phyloP scores from a whole-genome alignment of 2,113 vertebrate genomes.

The Alosa alosa region DNA sequence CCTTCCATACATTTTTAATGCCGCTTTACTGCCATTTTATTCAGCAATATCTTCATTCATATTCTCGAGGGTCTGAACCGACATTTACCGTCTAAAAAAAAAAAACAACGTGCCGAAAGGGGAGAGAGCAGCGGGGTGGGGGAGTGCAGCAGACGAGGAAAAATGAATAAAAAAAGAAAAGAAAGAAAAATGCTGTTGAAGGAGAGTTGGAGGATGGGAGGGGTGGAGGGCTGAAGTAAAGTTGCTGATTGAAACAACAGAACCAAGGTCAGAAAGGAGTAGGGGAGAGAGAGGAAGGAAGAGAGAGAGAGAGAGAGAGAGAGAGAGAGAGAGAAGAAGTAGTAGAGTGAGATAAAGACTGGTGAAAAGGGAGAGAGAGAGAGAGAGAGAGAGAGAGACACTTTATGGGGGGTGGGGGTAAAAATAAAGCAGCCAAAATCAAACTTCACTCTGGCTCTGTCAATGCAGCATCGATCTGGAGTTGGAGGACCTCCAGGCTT shows the following conservation, averaged over 20 bases:
- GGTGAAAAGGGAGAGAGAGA: background rate
- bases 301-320: conserved; percentile 3
- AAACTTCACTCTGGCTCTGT: background rate
- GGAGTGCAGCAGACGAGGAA: background rate
- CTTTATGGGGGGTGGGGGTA: background rate
- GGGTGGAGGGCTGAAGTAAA: background rate
- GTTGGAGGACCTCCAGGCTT: conserved; percentile 3
- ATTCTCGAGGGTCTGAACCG: background rate
- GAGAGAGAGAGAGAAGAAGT: background rate
- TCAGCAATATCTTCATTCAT: background rate
- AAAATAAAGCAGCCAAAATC: conserved; percentile 10
- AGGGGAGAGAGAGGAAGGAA: background rate
- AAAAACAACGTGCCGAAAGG: background rate
- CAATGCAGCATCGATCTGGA: conserved; percentile 22
- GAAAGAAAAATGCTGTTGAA: background rate
- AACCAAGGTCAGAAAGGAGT: conserved; percentile 24
- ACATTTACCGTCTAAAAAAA: background rate
- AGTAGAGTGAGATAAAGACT: no score
- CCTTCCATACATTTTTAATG: background rate
- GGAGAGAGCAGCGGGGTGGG: background rate
- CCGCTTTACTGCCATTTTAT: background rate
- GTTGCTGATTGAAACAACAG: conserved; percentile 20
- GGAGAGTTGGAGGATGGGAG: background rate
- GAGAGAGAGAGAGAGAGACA: background rate
- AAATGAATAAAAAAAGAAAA: background rate